Base-by-base conservation (phyloP, 2,113 vertebrate genomes). In the Hystrix brachyura region DNA sequence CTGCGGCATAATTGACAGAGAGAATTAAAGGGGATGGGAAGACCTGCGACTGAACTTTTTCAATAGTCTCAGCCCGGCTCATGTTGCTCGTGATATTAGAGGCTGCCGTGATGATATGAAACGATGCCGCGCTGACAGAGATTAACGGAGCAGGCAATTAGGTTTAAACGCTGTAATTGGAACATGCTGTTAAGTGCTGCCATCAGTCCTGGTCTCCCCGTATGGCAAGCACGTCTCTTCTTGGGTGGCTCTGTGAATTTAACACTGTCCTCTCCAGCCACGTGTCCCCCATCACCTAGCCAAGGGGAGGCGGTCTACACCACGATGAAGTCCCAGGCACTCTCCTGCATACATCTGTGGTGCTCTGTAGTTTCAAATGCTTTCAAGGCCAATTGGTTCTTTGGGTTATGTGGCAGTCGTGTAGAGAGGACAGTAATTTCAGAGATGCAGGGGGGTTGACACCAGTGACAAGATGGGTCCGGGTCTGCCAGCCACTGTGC, bases 141-240 rank as follows among this genome's bases (percentile, higher is more conserved):
- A 99, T 98, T 98, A 98, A 98, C 98, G 97, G 97, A 98, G 96
- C 98, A 98, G 97, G 98, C 98, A 98, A 98, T 99, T 99, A 98
- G 98, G 98, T 98, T 99, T 98, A 98, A 99, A 98, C 97, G 96
- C 97, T 98, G 98, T 98, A 99, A 99, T 98, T 98, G 98, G 98
- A 99, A 99, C 98, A 98, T 97, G 98, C 98, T 98, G 98, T 98
- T 98, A 98, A 98, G 97, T 98, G 98, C 98, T 98, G 97, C 98
- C 98, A 98, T 98, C 98, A 98, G 98, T 98, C 98, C 98, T 98
- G 95, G 97, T 98, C 95, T 98, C 98, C 98, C 98, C 98, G 98
- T 94, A 98, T 98, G 98, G 98, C 96, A 98, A 97, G 97, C 46
- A 84, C 98, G 95, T 92, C 90, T 93, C 91, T 98, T 96, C 97